A percentile compares a stretch with the other conserved stretches of the same genome.
These are phyloP conservation scores for Spatula versicolor DNA, from an alignment of 2,797 vertebrate genomes.

Conservation along the genomic window DNA sequence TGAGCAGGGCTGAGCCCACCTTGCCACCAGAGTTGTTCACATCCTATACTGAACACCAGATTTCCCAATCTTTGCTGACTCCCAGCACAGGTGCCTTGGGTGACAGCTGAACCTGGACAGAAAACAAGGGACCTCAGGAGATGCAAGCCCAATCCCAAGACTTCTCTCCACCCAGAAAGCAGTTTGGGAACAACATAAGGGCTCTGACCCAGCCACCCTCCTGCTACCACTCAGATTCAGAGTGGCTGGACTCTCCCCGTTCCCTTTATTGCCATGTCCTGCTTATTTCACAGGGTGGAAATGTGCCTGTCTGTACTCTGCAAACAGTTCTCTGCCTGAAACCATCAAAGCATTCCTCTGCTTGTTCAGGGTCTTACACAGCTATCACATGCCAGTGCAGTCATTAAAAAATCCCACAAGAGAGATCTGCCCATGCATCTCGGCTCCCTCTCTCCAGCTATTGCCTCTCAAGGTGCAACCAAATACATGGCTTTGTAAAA, in stretches of 20 bases:
- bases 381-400: not conserved
- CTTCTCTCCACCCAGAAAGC: not conserved
- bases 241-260: accelerated
- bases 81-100: not conserved
- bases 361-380: not conserved
- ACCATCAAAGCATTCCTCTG: not conserved
- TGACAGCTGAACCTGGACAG: not conserved
- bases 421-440: not conserved
- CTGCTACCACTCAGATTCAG: not conserved
- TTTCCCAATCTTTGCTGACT: not conserved
- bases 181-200: not conserved
- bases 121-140: not conserved
- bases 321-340: not conserved
- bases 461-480: not conserved
- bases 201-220: not conserved
- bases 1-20: not conserved
- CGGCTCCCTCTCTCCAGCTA: not conserved
- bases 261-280: not conserved
- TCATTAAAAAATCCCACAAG: not conserved
- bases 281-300: not conserved
- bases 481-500: not conserved
- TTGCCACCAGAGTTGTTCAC: not conserved
- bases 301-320: not conserved
- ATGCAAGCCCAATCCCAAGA: not conserved
- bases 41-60: not conserved